phyloP scores from a whole-genome alignment of 92 coral and sea anemone species.

The Chrysogorgia sp. region DNA sequence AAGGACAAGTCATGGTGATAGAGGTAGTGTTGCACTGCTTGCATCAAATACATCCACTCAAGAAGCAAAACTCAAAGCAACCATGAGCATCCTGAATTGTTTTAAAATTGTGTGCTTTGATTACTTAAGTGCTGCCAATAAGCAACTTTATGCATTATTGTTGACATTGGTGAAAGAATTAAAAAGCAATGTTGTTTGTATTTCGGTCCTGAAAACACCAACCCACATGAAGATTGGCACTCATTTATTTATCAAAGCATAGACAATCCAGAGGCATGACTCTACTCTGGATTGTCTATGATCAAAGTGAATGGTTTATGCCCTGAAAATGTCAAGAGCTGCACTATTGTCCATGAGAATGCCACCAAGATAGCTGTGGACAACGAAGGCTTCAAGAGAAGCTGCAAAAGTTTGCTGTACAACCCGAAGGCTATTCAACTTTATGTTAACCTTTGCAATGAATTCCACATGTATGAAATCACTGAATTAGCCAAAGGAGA shows the following conservation, averaged over 20 bases:
- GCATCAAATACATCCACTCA: conserved; percentile 54
- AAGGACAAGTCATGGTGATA: conserved; percentile 61
- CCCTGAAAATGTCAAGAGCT: not conserved
- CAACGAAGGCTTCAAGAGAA: not conserved
- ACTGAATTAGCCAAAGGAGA: not conserved
- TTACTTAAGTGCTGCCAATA: conserved; percentile 49
- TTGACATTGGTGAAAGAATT: conserved; percentile 51
- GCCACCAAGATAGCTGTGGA: conserved; percentile 5
- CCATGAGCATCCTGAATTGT: conserved; percentile 49
- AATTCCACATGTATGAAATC: not conserved
- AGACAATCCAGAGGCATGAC: too few species aligned
- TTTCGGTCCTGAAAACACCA: not conserved
- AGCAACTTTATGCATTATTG: conserved; percentile 53
- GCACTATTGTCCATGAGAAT: not conserved
- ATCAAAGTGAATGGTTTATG: conserved; percentile 6
- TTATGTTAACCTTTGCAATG: not conserved
- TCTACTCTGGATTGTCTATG: too few species aligned
- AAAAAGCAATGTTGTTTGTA: conserved; percentile 41
- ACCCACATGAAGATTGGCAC: not conserved
- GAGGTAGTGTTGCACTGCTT: conserved; percentile 61
- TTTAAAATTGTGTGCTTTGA: conserved; percentile 78
- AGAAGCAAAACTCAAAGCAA: conserved; percentile 53
- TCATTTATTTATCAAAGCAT: too few species aligned
- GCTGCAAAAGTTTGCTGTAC: not conserved
- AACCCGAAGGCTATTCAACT: conserved; percentile 27